Conservation (phyloP, 2,888 invertebrate genomes). For the Rhagonycha fulva region DNA sequence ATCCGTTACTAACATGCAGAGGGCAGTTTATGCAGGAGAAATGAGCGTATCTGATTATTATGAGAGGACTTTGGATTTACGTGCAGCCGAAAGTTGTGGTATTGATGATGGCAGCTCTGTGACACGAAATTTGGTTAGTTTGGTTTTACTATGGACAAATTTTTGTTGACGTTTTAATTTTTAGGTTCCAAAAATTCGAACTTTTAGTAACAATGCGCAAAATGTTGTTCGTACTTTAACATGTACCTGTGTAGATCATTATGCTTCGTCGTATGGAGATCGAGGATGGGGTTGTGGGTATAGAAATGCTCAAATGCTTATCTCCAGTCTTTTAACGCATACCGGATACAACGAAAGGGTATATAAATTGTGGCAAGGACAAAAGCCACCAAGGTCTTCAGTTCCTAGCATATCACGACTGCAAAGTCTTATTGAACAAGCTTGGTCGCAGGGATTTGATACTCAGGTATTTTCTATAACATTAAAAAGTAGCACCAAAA, state of each 20-base stretch:
- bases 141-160: background rate
- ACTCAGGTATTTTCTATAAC: constrained; percentile 61
- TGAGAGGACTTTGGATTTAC: constrained; percentile 76
- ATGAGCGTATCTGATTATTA: constrained; percentile 86
- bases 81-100: constrained; percentile 76
- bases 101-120: constrained; percentile 82
- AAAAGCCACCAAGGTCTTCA: constrained; percentile 63
- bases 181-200: constrained; percentile 57
- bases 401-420: constrained; percentile 86
- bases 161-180: constrained; percentile 13
- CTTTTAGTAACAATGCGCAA: constrained; percentile 59
- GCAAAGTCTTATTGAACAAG: constrained; percentile 82
- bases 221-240: constrained; percentile 73
- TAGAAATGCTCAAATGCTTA: constrained; percentile 88
- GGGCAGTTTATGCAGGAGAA: constrained; percentile 84
- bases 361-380: constrained; percentile 54
- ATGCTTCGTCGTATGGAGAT: constrained; percentile 86
- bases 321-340: constrained; percentile 77
- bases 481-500: background rate
- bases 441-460: constrained; percentile 83
- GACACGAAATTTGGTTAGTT: constrained; percentile 68
- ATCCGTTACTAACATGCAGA: constrained; percentile 77
- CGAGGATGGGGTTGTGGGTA: constrained; percentile 94
- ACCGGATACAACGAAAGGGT: constrained; percentile 70
- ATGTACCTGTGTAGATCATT: constrained; percentile 84